Percentiles rank a stretch among this genome's conserved stretches.
Conservation (phyloP, 2,113 vertebrate genomes). For the Malurus melanocephalus region DNA sequence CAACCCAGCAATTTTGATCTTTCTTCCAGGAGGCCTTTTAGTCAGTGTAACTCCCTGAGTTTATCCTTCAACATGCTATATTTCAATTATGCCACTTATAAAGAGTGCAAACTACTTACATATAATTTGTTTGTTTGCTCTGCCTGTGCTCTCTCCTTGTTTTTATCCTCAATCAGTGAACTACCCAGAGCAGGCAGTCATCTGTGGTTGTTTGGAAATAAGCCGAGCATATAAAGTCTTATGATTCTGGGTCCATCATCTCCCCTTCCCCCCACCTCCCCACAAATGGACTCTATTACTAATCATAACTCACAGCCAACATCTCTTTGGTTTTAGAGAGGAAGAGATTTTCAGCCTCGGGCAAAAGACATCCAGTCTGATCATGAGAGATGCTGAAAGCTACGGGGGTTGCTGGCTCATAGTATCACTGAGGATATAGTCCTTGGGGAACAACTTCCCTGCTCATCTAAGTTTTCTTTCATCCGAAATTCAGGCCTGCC, state of each 20-base stretch:
- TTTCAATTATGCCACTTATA: neutral
- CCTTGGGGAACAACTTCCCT: constrained; percentile 45
- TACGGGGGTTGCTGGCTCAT: constrained; percentile 50
- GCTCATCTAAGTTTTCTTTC: constrained; percentile 59
- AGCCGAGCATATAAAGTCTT: neutral
- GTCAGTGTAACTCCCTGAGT: neutral
- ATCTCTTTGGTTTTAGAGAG: constrained; percentile 62
- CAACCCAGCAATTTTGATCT: neutral
- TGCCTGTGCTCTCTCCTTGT: neutral
- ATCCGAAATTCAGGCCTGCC: constrained; percentile 51
- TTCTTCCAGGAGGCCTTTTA: constrained; percentile 18
- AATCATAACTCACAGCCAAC: constrained; percentile 64
- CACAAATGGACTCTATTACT: constrained; percentile 63
- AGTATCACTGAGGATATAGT: constrained; percentile 40
- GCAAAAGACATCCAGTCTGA: constrained; percentile 67
- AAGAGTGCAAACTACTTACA: neutral
- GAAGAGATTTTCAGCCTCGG: constrained; percentile 62
- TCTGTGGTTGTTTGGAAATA: neutral
- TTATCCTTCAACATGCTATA: neutral
- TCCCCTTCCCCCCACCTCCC: constrained; percentile 37
- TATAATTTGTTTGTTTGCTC: neutral
- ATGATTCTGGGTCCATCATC: constrained; percentile 39
- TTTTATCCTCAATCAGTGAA: neutral
- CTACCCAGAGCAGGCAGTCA: neutral
- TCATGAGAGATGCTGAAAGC: constrained; percentile 66